These are phyloP conservation scores for Heteropelma amictum DNA, from an alignment of 2,888 invertebrate genomes.

Conservation along the genomic window DNA sequence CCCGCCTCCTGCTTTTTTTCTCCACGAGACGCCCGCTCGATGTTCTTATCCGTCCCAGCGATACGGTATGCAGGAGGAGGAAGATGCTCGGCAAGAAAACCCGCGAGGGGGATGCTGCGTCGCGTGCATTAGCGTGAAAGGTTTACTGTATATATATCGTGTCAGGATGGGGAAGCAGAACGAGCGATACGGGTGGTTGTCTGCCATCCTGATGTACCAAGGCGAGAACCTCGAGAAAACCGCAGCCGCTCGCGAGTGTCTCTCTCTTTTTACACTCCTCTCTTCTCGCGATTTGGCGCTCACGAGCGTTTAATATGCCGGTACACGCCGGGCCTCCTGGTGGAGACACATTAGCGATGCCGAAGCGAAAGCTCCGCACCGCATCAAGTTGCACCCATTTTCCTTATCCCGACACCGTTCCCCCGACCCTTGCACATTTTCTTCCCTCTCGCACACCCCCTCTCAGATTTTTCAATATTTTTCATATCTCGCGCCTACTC, in stretches of 20 bases:
- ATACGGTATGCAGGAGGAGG: constrained; percentile 31
- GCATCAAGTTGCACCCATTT: constrained; percentile 34
- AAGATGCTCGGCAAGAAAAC: constrained; percentile 38
- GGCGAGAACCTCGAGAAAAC: constrained; percentile 46
- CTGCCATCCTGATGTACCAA: constrained; percentile 18
- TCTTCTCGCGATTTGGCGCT: constrained; percentile 51
- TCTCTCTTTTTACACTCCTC: neutral
- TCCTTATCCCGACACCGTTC: constrained; percentile 1
- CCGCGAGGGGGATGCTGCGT: constrained; percentile 33
- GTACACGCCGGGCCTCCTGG: constrained; percentile 72
- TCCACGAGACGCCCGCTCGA: constrained; percentile 26
- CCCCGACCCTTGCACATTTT: neutral
- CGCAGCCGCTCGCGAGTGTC: constrained; percentile 23
- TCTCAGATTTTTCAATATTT: neutral
- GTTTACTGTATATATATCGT: constrained; percentile 30
- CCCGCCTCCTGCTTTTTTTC: no score
- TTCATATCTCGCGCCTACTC: constrained; percentile 6
- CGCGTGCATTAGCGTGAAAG: constrained; percentile 53
- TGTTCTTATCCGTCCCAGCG: constrained; percentile 49
- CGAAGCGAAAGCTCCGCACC: constrained; percentile 44
- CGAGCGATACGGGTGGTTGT: constrained; percentile 42
- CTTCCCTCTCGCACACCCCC: neutral
- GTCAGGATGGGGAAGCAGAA: constrained; percentile 45
- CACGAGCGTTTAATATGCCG: constrained; percentile 70
- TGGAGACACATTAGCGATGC: constrained; percentile 70